Conservation (phyloP, 92 coral and sea anemone genomes). For the Parazoanthus darwini region DNA sequence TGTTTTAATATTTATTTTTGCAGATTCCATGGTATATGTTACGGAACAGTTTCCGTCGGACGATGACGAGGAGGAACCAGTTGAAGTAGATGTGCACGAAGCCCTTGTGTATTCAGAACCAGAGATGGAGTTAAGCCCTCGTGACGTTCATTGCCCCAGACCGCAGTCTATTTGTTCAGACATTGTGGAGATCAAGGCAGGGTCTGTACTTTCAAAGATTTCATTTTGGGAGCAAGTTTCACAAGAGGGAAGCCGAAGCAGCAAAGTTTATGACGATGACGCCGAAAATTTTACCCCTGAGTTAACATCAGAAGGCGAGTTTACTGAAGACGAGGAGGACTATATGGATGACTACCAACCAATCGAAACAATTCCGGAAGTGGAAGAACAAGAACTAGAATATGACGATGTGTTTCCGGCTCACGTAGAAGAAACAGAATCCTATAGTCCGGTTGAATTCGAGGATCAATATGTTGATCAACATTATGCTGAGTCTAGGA, state of each 20-base stretch:
- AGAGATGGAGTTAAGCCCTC: conserved; percentile 24
- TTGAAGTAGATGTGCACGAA: conserved; percentile 49
- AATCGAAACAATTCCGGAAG: conserved; percentile 41
- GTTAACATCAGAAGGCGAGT: conserved; percentile 16
- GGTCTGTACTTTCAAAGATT: conserved; percentile 42
- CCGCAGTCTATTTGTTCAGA: conserved; percentile 42
- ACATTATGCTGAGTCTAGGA: conserved; percentile 21
- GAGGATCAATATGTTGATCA: conserved; percentile 24
- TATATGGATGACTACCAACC: conserved; percentile 68
- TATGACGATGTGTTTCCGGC: conserved; percentile 89
- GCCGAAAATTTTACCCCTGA: conserved; percentile 14
- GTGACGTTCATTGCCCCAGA: conserved; percentile 32
- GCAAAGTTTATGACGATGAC: conserved; percentile 34
- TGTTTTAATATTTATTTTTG: background rate
- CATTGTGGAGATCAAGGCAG: conserved; percentile 36
- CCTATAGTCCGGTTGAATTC: conserved; percentile 13
- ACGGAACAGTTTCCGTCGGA: conserved; percentile 38
- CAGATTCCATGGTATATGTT: conserved; percentile 40
- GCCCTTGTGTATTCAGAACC: conserved; percentile 53
- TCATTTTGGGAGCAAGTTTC: conserved; percentile 51
- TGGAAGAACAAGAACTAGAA: conserved; percentile 59
- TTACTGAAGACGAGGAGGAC: conserved; percentile 47
- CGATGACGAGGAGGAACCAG: conserved; percentile 44
- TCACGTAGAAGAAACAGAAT: conserved; percentile 61
- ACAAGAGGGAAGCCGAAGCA: conserved; percentile 57